Evolutionary conservation across 2,113 vertebrate genomes (phyloP).

Genomic region (Otocyon megalotis): DNA sequence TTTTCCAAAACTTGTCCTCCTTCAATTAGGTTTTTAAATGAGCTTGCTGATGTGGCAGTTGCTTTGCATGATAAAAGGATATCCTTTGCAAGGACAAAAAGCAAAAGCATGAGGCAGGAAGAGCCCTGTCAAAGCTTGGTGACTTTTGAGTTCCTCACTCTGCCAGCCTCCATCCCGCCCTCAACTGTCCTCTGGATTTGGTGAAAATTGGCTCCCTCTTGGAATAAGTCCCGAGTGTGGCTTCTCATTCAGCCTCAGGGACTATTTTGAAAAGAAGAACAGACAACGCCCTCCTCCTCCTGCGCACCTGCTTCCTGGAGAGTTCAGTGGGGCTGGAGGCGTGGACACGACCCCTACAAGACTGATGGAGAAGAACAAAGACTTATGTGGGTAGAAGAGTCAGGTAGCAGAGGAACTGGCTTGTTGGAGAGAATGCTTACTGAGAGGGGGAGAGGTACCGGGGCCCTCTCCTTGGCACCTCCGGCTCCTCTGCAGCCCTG

Average conservation of each 20-base stretch:
- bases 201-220: not conserved
- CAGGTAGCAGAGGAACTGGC: not conserved
- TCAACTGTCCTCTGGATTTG: not conserved
- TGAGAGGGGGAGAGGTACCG: rapidly evolving
- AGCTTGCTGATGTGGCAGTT: not conserved
- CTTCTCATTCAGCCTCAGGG: not conserved
- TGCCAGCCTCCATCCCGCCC: rapidly evolving
- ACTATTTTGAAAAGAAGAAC: not conserved
- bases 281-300: not conserved
- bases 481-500: not conserved
- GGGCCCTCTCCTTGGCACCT: not conserved
- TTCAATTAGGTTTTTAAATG: not conserved
- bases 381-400: not conserved
- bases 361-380: not conserved
- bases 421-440: not conserved
- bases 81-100: not conserved
- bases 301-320: not conserved
- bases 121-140: not conserved
- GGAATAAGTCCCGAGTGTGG: not conserved
- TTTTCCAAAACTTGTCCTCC: not conserved
- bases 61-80: not conserved
- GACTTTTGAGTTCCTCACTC: not conserved
- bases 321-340: rapidly evolving
- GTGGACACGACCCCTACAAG: not conserved
- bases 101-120: not conserved